phyloP scores from a whole-genome alignment of 2,113 vertebrate genomes.

The Neogale vison region DNA sequence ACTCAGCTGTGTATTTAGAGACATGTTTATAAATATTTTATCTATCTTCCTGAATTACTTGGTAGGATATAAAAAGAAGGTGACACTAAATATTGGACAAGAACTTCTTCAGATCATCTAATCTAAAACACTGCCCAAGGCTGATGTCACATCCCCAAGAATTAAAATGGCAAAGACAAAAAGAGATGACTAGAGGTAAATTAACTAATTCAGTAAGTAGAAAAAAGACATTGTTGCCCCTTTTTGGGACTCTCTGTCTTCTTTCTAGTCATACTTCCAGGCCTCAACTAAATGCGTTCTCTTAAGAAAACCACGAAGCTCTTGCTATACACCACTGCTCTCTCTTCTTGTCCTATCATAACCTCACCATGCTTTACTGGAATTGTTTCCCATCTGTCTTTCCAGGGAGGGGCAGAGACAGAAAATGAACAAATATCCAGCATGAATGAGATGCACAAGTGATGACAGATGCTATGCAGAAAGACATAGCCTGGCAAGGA shows the following conservation, averaged over 20 bases:
- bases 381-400: not conserved
- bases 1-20: not conserved
- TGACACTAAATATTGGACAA: not conserved
- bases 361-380: not conserved
- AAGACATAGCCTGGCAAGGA: not conserved
- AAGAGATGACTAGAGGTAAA: not conserved
- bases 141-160: not conserved
- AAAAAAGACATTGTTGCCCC: not conserved
- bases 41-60: not conserved
- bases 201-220: not conserved
- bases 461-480: not conserved
- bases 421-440: not conserved
- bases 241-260: not conserved
- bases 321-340: not conserved
- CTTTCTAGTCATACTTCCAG: not conserved
- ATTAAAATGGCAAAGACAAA: not conserved
- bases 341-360: not conserved
- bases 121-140: not conserved
- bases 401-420: not conserved
- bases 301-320: not conserved
- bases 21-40: not conserved
- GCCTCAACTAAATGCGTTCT: not conserved
- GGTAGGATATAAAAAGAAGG: not conserved
- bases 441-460: not conserved
- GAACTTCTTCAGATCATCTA: not conserved